A percentile compares a stretch with the other conserved stretches of the same genome.
These are phyloP conservation scores for Chrysemys picta DNA, from an alignment of 2,113 vertebrate genomes.

Conservation along the genomic window DNA sequence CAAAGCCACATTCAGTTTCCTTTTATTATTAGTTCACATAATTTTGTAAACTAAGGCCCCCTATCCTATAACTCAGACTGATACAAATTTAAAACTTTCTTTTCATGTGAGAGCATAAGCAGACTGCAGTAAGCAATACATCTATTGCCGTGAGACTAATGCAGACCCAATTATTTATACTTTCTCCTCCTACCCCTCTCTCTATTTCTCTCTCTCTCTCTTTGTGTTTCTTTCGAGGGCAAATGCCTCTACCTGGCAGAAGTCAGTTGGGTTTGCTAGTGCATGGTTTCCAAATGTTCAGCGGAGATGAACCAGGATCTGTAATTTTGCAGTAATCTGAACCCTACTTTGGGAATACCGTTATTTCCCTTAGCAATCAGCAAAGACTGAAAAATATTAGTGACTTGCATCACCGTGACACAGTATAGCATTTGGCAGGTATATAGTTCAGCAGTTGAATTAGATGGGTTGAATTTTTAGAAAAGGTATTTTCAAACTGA, in stretches of 20 bases:
- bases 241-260: conserved; percentile 81
- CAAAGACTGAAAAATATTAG: conserved; percentile 79
- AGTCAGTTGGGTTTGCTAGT: conserved; percentile 80
- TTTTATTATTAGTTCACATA: conserved; percentile 59
- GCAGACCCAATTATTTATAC: conserved; percentile 60
- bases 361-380: conserved; percentile 81
- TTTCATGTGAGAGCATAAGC: conserved; percentile 48
- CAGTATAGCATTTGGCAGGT: conserved; percentile 81
- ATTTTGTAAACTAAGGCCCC: conserved; percentile 71
- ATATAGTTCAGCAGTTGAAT: conserved; percentile 79
- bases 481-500: conserved; percentile 80
- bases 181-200: conserved; percentile 69
- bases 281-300: conserved; percentile 82
- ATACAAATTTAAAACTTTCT: conserved; percentile 64
- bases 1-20: conserved; percentile 56
- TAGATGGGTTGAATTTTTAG: conserved; percentile 75
- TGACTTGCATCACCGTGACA: conserved; percentile 80
- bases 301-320: conserved; percentile 74
- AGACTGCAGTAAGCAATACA: conserved; percentile 69
- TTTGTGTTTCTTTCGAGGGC: conserved; percentile 71
- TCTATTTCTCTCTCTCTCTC: conserved; percentile 49
- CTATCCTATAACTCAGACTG: conserved; percentile 68
- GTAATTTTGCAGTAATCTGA: conserved; percentile 79
- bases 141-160: conserved; percentile 75
- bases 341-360: conserved; percentile 76